Percentiles rank a stretch among this genome's conserved stretches.
Evolutionary conservation across 2,888 invertebrate genomes (phyloP).

Genomic region (Ichneumoninae sp.): DNA sequence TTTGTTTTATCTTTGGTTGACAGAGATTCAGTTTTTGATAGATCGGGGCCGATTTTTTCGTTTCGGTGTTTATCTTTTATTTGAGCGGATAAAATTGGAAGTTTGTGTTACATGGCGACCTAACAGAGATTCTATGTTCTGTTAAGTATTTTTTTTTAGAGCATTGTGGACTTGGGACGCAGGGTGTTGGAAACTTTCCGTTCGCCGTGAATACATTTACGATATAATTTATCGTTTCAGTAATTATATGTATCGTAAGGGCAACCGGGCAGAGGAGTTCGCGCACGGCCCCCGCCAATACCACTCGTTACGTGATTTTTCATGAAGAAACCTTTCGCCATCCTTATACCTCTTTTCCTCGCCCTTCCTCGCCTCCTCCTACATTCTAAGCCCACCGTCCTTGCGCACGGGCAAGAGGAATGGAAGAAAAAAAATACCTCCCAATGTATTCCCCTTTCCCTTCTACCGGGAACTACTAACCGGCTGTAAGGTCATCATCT

Average conservation of each 20-base stretch:
- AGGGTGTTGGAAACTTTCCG: constrained; percentile 8
- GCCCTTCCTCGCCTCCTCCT: constrained; percentile 32
- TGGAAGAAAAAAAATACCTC: constrained; percentile 33
- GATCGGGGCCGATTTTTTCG: neutral
- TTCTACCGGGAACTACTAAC: constrained; percentile 64
- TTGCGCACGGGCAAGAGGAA: constrained; percentile 53
- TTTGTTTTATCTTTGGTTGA: neutral
- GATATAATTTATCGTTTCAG: constrained; percentile 8
- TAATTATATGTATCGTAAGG: constrained; percentile 33
- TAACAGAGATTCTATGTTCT: neutral
- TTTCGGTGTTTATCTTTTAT: neutral
- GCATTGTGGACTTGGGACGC: neutral
- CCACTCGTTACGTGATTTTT: constrained; percentile 52
- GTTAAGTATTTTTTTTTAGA: neutral
- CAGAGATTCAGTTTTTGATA: neutral
- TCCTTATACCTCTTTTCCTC: constrained; percentile 50
- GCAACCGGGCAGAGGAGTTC: constrained; percentile 19
- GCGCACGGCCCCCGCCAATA: constrained; percentile 14
- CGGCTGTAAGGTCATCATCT: constrained; percentile 60
- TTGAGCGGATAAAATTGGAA: neutral
- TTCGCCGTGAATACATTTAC: neutral
- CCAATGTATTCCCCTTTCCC: constrained; percentile 64
- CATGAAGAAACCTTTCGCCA: constrained; percentile 45
- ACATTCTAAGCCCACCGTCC: constrained; percentile 51
- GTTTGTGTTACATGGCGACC: neutral